Evolutionary conservation across 23 tunicate genomes (phyloP), one percentile per base, ranked within the genome.

Genomic region (Ascidia mentula): DNA sequence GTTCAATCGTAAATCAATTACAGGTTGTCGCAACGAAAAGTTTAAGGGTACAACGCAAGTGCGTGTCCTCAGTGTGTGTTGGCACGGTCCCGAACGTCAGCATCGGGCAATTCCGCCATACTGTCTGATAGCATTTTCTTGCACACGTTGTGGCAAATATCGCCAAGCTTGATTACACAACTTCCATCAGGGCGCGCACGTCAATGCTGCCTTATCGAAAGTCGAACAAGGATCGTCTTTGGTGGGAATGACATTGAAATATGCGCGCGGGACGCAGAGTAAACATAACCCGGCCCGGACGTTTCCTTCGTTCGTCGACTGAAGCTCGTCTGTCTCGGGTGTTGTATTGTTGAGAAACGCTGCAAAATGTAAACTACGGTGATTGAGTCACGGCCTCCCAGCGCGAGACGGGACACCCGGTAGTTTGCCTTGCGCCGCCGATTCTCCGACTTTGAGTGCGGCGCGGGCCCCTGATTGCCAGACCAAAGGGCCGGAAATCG

Each of bases 371-470:
- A 5, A 9, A 5, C 28, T 28, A 9, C 7, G 24, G 28, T 53
- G 65, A 28, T 53, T 53, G 65, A 53, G 28, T 53, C 65, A 53
- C 65, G 4, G 65, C 65, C 65, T 20, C 65, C 65, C 65, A 53
- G 65, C 1, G 22, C 24, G 65, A 5, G 65, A 53, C 65, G 65
- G 28, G 65, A 26, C 65, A 53, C 12, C n/a, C n/a, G n/a, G n/a
- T n/a, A n/a, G n/a, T n/a, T n/a, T 53, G 65, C 65, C 65, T 26
- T 12, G 53, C 15, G 12, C 53, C 12, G 15, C 15, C 53, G 53
- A 15, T 53, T 5, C 65, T 9, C 13, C 1, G 7, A 20, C 28
- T 53, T 28, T 26, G 65, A 53, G 7, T 28, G 65, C 65, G 65
- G 65, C 65, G 65, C 24, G 65, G 24, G 24, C 65, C 65, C 65